Evolutionary conservation across 2,888 invertebrate species (phyloP), one percentile per base, ranked within the genome.

Genomic region (Homarus gammarus): DNA sequence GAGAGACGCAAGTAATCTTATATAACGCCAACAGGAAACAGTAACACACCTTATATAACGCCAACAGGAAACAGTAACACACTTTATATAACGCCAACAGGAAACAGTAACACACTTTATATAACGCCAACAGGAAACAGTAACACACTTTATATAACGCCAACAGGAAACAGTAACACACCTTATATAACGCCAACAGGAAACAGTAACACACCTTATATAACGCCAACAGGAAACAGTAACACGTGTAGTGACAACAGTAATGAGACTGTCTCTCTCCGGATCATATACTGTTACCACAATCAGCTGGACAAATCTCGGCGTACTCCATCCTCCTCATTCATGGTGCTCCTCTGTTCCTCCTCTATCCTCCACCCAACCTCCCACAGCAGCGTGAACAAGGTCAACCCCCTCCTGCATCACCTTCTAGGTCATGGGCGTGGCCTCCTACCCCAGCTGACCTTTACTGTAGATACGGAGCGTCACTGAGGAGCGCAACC

Each of bases 251-350:
- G 10, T 49, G 15, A 49, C 49, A 8, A 5, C 22, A 3, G 56
- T 22, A 56, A 56, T 56, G 56, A 56, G 56, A 22, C 56, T 56
- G 56, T 56, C 27, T 31, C 36, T 51, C 70, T 49, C 70, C 84
- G 84, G 31, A 10, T 56, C 84, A 38, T n/a, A n/a, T 22, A 70
- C 78, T 79, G 86, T 86, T 44, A 86, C 86, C 86, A 31, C 68
- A 86, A 86, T 79, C 33, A 49, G 68, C 40, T 33, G 77, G 33
- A 70, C 82, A 83, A 83, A 83, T 83, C 82, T 70, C 12, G 18
- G 70, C 27, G 44, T 70, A 22, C 49, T 75, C 33, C 15, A 27
- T 68, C 49, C 44, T 83, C n/a, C 18, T 70, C 33, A 18, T 44
- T 6, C 36, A 22, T 44, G 40, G 8, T 75, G 44, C 75, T 70